Evolutionary conservation across 2,797 vertebrate genomes (phyloP), one percentile per base, ranked within the genome.

Genomic region (Thamnophis elegans): DNA sequence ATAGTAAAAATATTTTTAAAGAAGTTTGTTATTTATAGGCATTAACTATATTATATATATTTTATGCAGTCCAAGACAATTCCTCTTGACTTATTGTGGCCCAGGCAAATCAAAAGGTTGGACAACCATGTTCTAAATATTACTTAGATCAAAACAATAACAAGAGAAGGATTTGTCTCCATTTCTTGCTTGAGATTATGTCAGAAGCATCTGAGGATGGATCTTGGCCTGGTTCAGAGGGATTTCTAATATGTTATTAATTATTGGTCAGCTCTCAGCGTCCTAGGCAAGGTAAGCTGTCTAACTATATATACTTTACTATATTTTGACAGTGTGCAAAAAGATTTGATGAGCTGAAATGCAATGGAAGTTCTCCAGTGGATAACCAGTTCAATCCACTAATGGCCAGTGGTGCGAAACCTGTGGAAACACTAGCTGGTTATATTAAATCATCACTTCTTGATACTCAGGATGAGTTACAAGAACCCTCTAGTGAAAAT

Each of bases 281-380:
- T n/a, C 20, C 56, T 36, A 87, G 25, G 22, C n/a, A 56, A 10
- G 87, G 18, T 89, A 91, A 91, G 88, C 95, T 7, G 89, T 86
- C 36, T 13, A 95, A 56, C 89, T 82, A 56, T 95, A 94, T 93
- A 92, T 86, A 92, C n/a, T 91, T 95, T 96, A 93, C 96, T 94
- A 85, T 96, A 56, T 95, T 91, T 94, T 96, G 93, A 87, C 96
- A 99, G 99, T 99, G 99, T 97, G 98, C 98, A 94, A 98, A 97
- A 96, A 98, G 99, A 58, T 99, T 98, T 97, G 99, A 99, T 96
- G 99, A 99, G 95, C 97, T 99, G 97, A 99, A 99, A 97, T 98
- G 95, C 96, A 98, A 97, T 11, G 98, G 98, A 60, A 98, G 95
- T 62, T 98, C 98, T 92, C 98, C 98, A 85, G 97, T 99, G 95